Evolutionary conservation across 2,888 invertebrate genomes (phyloP), one percentile per base, ranked within the genome.

Genomic region (Flabesymbios commensalis): DNA sequence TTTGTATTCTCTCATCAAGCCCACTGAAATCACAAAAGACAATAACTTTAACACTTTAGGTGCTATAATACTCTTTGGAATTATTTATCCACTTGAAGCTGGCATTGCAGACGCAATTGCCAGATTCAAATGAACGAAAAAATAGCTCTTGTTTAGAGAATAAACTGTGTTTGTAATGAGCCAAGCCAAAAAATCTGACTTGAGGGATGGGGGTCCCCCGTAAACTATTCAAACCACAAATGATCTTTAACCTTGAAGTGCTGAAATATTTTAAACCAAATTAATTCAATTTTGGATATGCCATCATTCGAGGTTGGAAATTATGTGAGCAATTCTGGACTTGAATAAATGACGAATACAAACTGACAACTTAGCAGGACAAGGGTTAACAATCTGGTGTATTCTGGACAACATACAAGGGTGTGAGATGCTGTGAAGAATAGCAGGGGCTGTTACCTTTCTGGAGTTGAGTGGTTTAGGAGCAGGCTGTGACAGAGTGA

Each of bases 401-500:
- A n/a, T n/a, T n/a, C n/a, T n/a, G n/a, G n/a, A n/a, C n/a, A n/a
- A n/a, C n/a, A n/a, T n/a, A n/a, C n/a, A n/a, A n/a, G n/a, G n/a
- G n/a, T n/a, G n/a, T n/a, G n/a, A n/a, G n/a, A n/a, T n/a, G n/a
- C n/a, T n/a, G n/a, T n/a, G n/a, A n/a, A n/a, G n/a, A 52, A 4
- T 7, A 33, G 53, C 14, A 41, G 5, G 10, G 33, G 19, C 19
- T 51, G 67, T 68, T 66, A 83, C 83, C 80, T 80, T 29, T 82
- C 84, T 0, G 88, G 86, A 70, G 88, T 74, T 85, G 79, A 74
- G 69, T 78, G 77, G 33, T 77, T 88, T 39, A 88, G 86, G 41
- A 90, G 84, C 52, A 91, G 83, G 59, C 87, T 86, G 75, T 90
- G 90, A 24, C 89, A 89, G 72, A 89, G 87, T 63, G 86, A 86